Evolutionary conservation across 2,888 invertebrate genomes (phyloP), one percentile per base, ranked within the genome.

Genomic region (Acrobasis suavella): DNA sequence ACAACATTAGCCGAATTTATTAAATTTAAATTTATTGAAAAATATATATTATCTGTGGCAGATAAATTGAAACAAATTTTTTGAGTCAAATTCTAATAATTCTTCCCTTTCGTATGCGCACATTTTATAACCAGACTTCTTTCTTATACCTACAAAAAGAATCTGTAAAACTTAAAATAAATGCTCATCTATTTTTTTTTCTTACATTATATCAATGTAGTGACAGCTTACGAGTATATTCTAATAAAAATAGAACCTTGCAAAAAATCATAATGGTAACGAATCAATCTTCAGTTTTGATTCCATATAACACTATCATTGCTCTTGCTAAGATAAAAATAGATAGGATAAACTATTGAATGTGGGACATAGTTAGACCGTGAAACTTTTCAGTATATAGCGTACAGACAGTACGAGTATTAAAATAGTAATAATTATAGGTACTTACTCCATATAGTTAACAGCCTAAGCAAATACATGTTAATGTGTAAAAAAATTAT

Each of bases 341-440:
- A 56, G 56, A 56, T 56, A 56, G 56, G 42, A 56, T 56, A 56
- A 56, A 42, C 42, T 56, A 56, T 56, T 56, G 39, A 55, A 51
- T 51, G 22, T 51, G n/a, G 42, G 42, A 42, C 38, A 15, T 42
- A 39, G 38, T 10, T 42, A 42, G 15, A 55, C 16, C 15, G 15
- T 54, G 38, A 16, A 39, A 56, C 39, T 56, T 56, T 56, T 56
- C 56, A 17, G 14, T 42, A 17, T 42, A 17, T 56, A 56, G 17
- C 39, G 17, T n/a, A 17, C 56, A 10, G 12, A 5, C 22, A 22
- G 22, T 22, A 22, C 22, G 22, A n/a, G n/a, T n/a, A n/a, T n/a
- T 32, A 32, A 32, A 32, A 32, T 32, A 32, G 32, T 5, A 32
- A 32, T 32, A 32, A 32, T 22, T 22, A 32, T 32, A 32, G 7